Percentiles rank a stretch among this genome's conserved stretches.
phyloP scores from a whole-genome alignment of 2,888 invertebrate genomes.

The Melolontha melolontha region DNA sequence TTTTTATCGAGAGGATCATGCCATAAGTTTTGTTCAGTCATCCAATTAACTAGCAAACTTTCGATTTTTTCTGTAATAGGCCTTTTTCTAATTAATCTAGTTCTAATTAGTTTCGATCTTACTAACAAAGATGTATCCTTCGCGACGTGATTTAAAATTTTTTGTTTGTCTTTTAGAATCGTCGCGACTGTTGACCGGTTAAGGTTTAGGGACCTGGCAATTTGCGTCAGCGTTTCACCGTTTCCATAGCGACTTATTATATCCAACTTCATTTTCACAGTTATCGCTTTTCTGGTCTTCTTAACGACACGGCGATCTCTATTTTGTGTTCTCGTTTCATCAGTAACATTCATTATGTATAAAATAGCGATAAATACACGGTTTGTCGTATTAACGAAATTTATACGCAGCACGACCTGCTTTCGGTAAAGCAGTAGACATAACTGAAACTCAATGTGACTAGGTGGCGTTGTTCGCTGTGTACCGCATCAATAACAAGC shows the following conservation, averaged over 20 bases:
- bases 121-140: not conserved
- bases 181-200: constrained; percentile 17
- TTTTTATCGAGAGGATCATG: no score
- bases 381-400: no score
- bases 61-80: constrained; percentile 10
- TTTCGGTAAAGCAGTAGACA: no score
- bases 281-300: constrained; percentile 12
- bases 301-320: no score
- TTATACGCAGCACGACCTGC: no score
- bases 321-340: no score
- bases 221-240: constrained; percentile 5
- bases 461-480: constrained; percentile 16
- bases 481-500: not conserved
- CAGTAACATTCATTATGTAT: no score
- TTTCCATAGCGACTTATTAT: constrained; percentile 18
- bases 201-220: not conserved
- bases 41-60: not conserved
- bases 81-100: constrained; percentile 1
- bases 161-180: constrained; percentile 6
- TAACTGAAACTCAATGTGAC: not conserved
- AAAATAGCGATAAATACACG: no score
- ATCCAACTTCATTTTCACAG: constrained; percentile 11
- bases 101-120: not conserved
- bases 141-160: constrained; percentile 3
- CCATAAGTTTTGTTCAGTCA: constrained; percentile 4